Conservation (phyloP, 30 jellyfish, hydroid and myxozoan species). For the Chironex yamaguchii region DNA sequence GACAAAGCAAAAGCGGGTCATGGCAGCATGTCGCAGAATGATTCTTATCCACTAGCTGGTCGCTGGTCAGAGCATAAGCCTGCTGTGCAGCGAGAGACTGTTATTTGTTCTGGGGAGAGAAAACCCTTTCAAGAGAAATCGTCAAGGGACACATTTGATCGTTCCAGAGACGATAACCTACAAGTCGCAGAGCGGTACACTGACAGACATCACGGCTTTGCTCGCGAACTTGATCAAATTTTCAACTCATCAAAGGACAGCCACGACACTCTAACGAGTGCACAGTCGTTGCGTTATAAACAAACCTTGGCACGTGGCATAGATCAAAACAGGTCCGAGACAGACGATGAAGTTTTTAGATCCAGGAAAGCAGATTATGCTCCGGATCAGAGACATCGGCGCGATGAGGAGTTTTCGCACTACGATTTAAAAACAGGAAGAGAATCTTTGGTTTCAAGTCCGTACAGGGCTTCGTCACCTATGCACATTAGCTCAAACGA, state of each 20-base stretch:
- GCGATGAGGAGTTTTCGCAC: background rate
- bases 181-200: background rate
- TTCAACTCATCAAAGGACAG: background rate
- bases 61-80: slow-evolving; percentile 3
- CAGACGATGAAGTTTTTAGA: background rate
- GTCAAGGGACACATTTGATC: background rate
- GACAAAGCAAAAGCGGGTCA: background rate
- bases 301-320: slow-evolving; percentile 1
- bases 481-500: background rate
- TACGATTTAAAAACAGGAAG: background rate
- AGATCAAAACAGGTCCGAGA: background rate
- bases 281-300: background rate
- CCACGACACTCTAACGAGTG: background rate
- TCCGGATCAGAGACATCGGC: background rate
- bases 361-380: background rate
- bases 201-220: background rate
- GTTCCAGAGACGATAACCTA: background rate
- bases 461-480: background rate
- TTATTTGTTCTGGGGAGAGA: background rate
- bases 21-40: background rate
- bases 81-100: slow-evolving; percentile 1
- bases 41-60: slow-evolving; percentile 4
- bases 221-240: background rate
- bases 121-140: background rate
- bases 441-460: background rate